Evolutionary conservation across 2,113 vertebrate species (phyloP), one percentile per base, ranked within the genome.

Genomic region (Pelecanus crispus): DNA sequence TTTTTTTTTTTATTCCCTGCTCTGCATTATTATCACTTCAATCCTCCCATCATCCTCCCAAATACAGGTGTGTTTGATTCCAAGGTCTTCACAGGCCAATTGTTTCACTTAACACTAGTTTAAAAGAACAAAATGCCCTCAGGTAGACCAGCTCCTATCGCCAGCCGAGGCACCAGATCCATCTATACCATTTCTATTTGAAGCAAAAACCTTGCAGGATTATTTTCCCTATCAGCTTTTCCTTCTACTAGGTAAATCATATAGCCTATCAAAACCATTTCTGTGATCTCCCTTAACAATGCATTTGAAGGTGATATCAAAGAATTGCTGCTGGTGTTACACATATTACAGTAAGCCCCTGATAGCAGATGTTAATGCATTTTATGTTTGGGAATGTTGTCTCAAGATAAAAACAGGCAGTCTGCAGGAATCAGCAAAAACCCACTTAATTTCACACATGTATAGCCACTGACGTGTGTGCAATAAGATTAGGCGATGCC

Each of bases 361-460:
- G 96, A 98, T 94, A 97, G 96, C 70, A 75, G 94, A 93, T 90
- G 92, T 90, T 96, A 98, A 95, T 97, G 94, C 61, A 38, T 94
- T 96, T 91, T 96, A 89, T 73, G 95, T 96, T 77, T 83, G 82
- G 63, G 77, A 94, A 95, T 95, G 96, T 88, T 83, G 80, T 95
- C 91, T 65, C 87, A 93, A 98, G 97, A 98, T 97, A 98, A 98
- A 97, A 97, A 96, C 58, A 92, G 95, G 73, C 95, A 92, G 88
- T 78, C 62, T 29, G 66, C 47, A 67, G 70, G 94, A 97, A 96
- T 96, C 77, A 71, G 93, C 88, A 83, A 92, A 90, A 93, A 44
- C 45, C 58, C 47, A 80, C 94, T 98, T 98, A 94, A 98, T 98
- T 97, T 97, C 97, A 98, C 97, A 97, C 95, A 81, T 90, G 84